Evolutionary conservation across 2,888 invertebrate species (phyloP).

Genomic region (Tenthredo amoena): DNA sequence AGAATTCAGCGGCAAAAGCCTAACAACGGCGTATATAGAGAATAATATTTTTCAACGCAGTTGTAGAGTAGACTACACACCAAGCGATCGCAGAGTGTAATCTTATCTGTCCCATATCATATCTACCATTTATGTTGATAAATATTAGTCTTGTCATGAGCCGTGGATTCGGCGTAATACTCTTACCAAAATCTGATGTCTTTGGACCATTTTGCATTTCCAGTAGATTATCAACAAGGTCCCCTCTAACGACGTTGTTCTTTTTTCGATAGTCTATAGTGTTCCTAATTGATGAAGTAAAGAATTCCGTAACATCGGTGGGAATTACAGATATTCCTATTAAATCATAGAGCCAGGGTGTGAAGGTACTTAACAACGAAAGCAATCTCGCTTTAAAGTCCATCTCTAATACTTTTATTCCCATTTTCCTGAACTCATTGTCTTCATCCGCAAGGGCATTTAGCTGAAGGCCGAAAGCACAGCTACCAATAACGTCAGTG

Average conservation of each 20-base stretch:
- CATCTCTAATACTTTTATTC: conserved; percentile 65
- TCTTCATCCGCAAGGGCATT: conserved; percentile 70
- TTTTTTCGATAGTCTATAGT: conserved; percentile 74
- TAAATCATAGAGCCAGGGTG: conserved; percentile 59
- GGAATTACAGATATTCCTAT: conserved; percentile 61
- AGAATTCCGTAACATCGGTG: conserved; percentile 67
- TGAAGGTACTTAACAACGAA: conserved; percentile 46
- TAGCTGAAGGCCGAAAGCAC: conserved; percentile 76
- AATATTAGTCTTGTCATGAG: not conserved
- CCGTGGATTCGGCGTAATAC: not conserved
- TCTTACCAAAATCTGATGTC: conserved; percentile 54
- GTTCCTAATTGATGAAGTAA: conserved; percentile 68
- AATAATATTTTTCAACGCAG: not conserved
- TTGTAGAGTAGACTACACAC: not conserved
- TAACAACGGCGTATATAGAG: not conserved
- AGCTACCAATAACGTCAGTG: conserved; percentile 76
- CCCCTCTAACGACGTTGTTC: conserved; percentile 75
- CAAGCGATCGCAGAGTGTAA: not conserved
- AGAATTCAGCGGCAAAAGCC: not conserved
- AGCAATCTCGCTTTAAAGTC: conserved; percentile 50
- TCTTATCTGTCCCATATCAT: not conserved
- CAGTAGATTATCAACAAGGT: conserved; percentile 77
- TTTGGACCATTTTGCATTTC: conserved; percentile 67
- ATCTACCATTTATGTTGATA: not conserved
- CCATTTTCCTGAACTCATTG: conserved; percentile 73